Percentiles rank a stretch among this genome's conserved stretches.
Conservation (phyloP, 2,888 invertebrate species). For the Drosophila borborema region DNA sequence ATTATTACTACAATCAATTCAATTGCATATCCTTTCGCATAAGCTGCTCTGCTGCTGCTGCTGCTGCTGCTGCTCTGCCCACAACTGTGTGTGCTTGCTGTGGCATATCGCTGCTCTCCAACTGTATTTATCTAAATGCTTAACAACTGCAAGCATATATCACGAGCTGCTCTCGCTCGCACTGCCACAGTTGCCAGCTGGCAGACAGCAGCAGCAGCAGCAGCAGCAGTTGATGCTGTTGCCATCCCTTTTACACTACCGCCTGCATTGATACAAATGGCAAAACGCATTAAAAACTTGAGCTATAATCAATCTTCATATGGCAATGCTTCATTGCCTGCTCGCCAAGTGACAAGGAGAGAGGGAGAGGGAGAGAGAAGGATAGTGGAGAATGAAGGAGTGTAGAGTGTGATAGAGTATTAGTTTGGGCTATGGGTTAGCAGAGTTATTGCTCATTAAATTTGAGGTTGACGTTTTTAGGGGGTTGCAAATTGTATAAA, state of each 20-base stretch:
- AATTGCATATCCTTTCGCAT: constrained; percentile 31
- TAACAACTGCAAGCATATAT: constrained; percentile 48
- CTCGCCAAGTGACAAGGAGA: not conserved
- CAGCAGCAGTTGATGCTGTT: not conserved
- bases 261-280: constrained; percentile 78
- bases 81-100: constrained; percentile 22
- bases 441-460: constrained; percentile 69
- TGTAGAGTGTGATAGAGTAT: not conserved
- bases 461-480: constrained; percentile 30
- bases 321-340: constrained; percentile 69
- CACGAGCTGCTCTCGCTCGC: constrained; percentile 10
- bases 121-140: constrained; percentile 46
- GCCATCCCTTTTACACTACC: constrained; percentile 49
- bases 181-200: constrained; percentile 3
- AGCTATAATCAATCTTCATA: constrained; percentile 76
- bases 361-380: not conserved
- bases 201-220: not conserved
- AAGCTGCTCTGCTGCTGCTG: not conserved
- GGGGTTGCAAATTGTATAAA: constrained; percentile 15
- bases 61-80: not conserved
- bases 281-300: constrained; percentile 76
- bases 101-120: constrained; percentile 35
- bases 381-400: not conserved
- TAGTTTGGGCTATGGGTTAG: constrained; percentile 1
- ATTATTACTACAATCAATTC: constrained; percentile 21